These are phyloP conservation scores for Caerostris extrusa DNA, from an alignment of 1,140 invertebrate genomes.

Conservation along the genomic window DNA sequence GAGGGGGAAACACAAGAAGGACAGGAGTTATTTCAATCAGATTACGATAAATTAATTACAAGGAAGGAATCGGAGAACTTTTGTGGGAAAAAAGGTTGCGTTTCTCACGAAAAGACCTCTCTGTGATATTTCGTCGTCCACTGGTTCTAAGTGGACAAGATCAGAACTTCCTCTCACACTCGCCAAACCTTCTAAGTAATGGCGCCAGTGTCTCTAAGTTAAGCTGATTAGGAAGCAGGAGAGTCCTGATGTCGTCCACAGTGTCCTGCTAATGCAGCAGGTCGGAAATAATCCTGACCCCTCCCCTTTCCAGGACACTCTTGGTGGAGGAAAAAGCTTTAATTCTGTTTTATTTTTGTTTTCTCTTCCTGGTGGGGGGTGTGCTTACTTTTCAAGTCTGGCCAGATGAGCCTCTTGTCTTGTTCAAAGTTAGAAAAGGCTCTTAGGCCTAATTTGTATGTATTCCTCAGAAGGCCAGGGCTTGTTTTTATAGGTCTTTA, in stretches of 20 bases:
- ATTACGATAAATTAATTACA: slow-evolving; percentile 54
- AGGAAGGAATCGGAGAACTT: neutral
- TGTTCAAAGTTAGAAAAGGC: neutral
- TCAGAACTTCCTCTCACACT: slow-evolving; percentile 27
- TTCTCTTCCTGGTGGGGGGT: neutral
- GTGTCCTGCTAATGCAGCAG: slow-evolving; percentile 65
- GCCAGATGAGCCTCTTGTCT: slow-evolving; percentile 20
- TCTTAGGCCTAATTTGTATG: slow-evolving; percentile 49
- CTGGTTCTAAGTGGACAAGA: slow-evolving; percentile 38
- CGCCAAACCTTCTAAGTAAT: slow-evolving; percentile 35
- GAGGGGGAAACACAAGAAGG: neutral
- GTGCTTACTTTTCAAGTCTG: slow-evolving; percentile 47
- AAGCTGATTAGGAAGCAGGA: slow-evolving; percentile 61
- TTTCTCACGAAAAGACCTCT: neutral
- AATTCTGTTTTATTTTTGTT: slow-evolving; percentile 55
- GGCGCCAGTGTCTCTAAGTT: slow-evolving; percentile 43
- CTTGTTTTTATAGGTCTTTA: slow-evolving; percentile 34
- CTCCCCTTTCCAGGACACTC: slow-evolving; percentile 29
- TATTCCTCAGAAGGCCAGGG: neutral
- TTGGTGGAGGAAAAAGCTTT: slow-evolving; percentile 10
- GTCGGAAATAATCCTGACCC: slow-evolving; percentile 57
- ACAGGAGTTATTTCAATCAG: slow-evolving; percentile 19
- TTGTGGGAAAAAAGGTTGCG: neutral
- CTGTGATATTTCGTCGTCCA: slow-evolving; percentile 48
- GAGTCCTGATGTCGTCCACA: slow-evolving; percentile 32